Conservation (phyloP, 2,113 vertebrate genomes). For the Pungitius pungitius region DNA sequence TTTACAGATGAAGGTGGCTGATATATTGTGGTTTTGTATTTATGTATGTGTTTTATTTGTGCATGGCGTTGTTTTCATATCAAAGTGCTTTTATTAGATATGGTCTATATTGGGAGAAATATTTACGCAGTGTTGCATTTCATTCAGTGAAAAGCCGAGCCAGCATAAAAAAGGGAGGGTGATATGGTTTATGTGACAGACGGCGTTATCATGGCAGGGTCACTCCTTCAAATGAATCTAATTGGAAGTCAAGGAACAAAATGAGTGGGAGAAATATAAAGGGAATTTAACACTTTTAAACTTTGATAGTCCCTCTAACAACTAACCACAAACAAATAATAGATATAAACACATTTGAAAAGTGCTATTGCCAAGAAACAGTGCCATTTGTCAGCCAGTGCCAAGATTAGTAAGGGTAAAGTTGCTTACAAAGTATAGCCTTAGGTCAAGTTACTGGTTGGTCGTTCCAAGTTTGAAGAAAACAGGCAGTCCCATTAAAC, state of each 20-base stretch:
- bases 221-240: slow-evolving; percentile 58
- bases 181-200: slow-evolving; percentile 58
- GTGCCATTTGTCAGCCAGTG: slow-evolving; percentile 63
- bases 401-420: slow-evolving; percentile 61
- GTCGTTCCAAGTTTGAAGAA: slow-evolving; percentile 20
- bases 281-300: slow-evolving; percentile 39
- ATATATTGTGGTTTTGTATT: slow-evolving; percentile 32
- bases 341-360: slow-evolving; percentile 50
- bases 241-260: slow-evolving; percentile 13
- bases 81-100: slow-evolving; percentile 18
- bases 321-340: slow-evolving; percentile 33
- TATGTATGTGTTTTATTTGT: slow-evolving; percentile 32
- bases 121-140: slow-evolving; percentile 43
- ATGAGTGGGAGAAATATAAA: slow-evolving; percentile 44
- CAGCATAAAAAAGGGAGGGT: slow-evolving; percentile 29
- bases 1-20: slow-evolving; percentile 69
- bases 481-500: not conserved
- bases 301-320: slow-evolving; percentile 53
- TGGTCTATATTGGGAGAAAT: slow-evolving; percentile 21
- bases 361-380: slow-evolving; percentile 68
- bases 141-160: slow-evolving; percentile 60
- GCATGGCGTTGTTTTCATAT: slow-evolving; percentile 7
- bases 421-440: slow-evolving; percentile 60
- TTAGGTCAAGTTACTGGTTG: slow-evolving; percentile 53
- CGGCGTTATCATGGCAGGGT: slow-evolving; percentile 66